These are phyloP conservation scores for Choloepus didactylus DNA, from an alignment of 2,797 vertebrate genomes.

Conservation along the genomic window DNA sequence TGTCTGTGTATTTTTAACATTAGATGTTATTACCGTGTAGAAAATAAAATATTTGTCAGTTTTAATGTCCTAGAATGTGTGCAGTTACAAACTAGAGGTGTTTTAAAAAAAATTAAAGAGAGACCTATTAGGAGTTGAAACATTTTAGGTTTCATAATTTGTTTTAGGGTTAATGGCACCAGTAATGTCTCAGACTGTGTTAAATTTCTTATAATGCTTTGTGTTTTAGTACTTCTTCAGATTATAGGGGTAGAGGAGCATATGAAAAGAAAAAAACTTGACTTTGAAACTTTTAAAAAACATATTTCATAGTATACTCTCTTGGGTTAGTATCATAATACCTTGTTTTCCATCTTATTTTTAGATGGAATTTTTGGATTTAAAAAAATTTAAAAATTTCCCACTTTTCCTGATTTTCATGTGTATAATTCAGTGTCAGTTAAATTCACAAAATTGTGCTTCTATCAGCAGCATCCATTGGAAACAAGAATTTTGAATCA, in stretches of 20 bases:
- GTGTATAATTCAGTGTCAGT: too few species aligned
- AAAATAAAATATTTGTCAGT: conserved; percentile 34
- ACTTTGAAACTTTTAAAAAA: not conserved
- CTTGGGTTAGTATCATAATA: conserved; percentile 19
- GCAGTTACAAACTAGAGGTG: not conserved
- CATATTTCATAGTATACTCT: not conserved
- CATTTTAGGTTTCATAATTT: conserved; percentile 49
- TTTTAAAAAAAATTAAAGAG: conserved; percentile 64
- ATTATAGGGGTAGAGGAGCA: conserved; percentile 22
- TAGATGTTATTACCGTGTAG: not conserved
- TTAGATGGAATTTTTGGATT: not conserved
- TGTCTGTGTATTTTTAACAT: conserved; percentile 21
- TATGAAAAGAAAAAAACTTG: not conserved
- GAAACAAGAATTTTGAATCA: conserved; percentile 40
- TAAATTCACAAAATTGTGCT: too few species aligned
- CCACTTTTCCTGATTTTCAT: too few species aligned
- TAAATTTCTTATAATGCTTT: conserved; percentile 30
- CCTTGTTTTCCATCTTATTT: conserved; percentile 51
- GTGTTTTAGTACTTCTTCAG: conserved; percentile 50
- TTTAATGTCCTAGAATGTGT: conserved; percentile 44
- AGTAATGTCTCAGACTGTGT: not conserved
- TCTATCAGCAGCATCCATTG: too few species aligned
- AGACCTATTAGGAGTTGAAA: not conserved
- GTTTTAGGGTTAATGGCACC: conserved; percentile 2
- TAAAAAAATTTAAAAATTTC: too few species aligned